A percentile compares a stretch with the other conserved stretches of the same genome.
Conservation (phyloP, 2,888 invertebrate species). For the Leucoptera coffeella region DNA sequence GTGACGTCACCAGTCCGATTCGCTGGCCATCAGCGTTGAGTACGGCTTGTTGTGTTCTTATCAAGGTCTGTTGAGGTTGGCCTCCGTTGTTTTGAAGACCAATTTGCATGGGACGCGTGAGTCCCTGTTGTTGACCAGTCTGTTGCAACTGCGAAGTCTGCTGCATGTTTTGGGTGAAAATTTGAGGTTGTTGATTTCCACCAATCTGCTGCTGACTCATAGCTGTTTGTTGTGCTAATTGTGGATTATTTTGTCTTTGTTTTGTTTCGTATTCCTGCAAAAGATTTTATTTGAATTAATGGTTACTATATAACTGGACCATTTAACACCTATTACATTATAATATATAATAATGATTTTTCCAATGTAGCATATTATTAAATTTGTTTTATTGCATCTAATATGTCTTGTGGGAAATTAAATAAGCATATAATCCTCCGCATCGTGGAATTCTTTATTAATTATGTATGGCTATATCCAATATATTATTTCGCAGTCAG, state of each 20-base stretch:
- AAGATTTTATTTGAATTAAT: slow-evolving; percentile 1
- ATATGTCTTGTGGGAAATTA: no score
- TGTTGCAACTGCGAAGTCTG: slow-evolving; percentile 39
- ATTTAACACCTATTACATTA: no score
- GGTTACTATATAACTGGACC: no score
- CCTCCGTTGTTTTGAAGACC: slow-evolving; percentile 22
- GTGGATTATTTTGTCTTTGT: slow-evolving; percentile 56
- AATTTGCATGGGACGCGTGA: slow-evolving; percentile 39
- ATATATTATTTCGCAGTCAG: no score
- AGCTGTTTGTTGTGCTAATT: slow-evolving; percentile 37
- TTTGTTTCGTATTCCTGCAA: slow-evolving; percentile 67
- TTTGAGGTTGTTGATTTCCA: slow-evolving; percentile 18
- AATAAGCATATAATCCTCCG: no score
- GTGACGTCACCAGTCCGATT: slow-evolving; percentile 33
- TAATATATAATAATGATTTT: no score
- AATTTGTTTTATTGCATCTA: no score
- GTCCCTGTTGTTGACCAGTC: slow-evolving; percentile 28
- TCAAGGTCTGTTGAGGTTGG: slow-evolving; percentile 33
- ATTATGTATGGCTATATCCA: no score
- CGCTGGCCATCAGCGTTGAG: slow-evolving; percentile 27
- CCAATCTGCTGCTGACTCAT: slow-evolving; percentile 33
- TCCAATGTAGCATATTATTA: no score
- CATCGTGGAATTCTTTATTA: no score
- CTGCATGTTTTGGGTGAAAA: slow-evolving; percentile 34
- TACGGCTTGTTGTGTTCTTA: slow-evolving; percentile 30